These are phyloP conservation scores for Theristicus caerulescens DNA, from an alignment of 2,113 vertebrate species.

Conservation along the genomic window DNA sequence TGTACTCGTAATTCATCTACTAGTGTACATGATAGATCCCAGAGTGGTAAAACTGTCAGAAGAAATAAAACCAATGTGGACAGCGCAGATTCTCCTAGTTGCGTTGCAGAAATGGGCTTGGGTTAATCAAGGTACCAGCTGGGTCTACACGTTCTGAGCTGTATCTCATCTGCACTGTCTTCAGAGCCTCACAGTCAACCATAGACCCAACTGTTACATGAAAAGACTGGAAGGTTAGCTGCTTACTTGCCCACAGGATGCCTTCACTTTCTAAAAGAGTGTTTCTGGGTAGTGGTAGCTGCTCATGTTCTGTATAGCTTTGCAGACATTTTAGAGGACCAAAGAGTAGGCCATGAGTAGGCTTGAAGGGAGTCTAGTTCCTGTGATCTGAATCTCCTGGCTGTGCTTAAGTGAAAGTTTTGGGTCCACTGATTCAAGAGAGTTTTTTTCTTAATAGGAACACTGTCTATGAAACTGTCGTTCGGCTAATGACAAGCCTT, in stretches of 20 bases:
- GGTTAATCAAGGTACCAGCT: not conserved
- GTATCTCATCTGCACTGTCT: not conserved
- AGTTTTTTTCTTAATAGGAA: not conserved
- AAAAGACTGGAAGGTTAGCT: not conserved
- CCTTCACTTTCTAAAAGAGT: not conserved
- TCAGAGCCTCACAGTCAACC: not conserved
- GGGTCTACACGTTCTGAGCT: rapidly evolving
- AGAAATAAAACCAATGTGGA: not conserved
- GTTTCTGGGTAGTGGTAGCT: not conserved
- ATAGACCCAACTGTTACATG: not conserved
- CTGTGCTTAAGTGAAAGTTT: not conserved
- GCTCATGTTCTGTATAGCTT: not conserved
- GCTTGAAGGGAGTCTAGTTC: not conserved
- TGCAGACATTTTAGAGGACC: not conserved
- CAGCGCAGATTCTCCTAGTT: not conserved
- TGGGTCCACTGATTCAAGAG: not conserved
- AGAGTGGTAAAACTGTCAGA: not conserved
- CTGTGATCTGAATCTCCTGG: not conserved
- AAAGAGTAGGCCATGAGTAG: not conserved
- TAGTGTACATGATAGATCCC: not conserved
- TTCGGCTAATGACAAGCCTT: not conserved
- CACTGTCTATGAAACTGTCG: not conserved
- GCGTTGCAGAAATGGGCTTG: not conserved
- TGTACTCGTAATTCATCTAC: not conserved
- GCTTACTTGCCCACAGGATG: not conserved